Conservation (phyloP, 2,113 vertebrate species). For the Salvelinus fontinalis region DNA sequence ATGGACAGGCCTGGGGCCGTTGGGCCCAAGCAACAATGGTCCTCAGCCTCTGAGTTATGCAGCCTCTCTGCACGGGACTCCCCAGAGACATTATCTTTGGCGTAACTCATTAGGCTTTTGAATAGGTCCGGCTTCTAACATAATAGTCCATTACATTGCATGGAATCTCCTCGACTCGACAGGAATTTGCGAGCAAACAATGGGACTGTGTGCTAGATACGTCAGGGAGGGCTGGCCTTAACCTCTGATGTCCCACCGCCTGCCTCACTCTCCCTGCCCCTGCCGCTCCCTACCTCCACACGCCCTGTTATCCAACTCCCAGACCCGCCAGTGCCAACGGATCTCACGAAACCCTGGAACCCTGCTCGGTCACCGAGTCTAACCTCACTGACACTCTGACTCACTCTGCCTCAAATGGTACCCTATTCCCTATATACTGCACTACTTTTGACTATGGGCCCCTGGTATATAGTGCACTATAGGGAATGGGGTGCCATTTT, state of each 20-base stretch:
- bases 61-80: constrained; percentile 45
- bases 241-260: constrained; percentile 51
- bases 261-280: no score
- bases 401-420: no score
- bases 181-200: constrained; percentile 72
- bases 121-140: constrained; percentile 62
- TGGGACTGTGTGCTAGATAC: constrained; percentile 46
- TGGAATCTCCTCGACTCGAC: constrained; percentile 68
- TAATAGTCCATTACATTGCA: constrained; percentile 64
- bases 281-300: constrained; percentile 43
- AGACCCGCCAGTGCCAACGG: constrained; percentile 22
- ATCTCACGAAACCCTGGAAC: constrained; percentile 37
- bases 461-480: no score
- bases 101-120: constrained; percentile 63
- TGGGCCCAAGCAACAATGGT: constrained; percentile 55
- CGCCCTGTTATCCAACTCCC: constrained; percentile 51
- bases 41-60: constrained; percentile 36
- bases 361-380: constrained; percentile 4
- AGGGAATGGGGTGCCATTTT: no score
- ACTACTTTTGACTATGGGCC: no score
- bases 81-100: constrained; percentile 54
- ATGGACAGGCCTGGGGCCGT: constrained; percentile 15
- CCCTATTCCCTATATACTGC: no score
- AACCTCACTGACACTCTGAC: no score
- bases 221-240: constrained; percentile 50